phyloP scores from a whole-genome alignment of 2,888 invertebrate genomes.

The Diadegma fenestrale region DNA sequence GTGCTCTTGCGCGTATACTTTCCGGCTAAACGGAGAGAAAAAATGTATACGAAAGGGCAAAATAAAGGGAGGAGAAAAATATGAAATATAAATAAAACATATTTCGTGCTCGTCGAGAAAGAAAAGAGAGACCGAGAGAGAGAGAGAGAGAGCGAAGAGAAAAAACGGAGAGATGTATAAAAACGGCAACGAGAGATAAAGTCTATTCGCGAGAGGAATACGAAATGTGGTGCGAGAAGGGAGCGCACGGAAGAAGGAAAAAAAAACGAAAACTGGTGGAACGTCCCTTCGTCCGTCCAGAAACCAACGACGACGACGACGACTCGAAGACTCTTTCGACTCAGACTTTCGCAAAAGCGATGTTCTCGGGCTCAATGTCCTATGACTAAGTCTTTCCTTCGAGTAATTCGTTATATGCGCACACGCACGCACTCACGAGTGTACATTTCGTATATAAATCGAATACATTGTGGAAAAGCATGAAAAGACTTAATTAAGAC shows the following conservation, averaged over 20 bases:
- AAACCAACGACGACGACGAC: slow-evolving; percentile 18
- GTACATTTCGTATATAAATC: background rate
- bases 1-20: background rate
- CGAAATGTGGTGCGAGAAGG: slow-evolving; percentile 78
- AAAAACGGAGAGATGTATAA: slow-evolving; percentile 67
- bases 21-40: slow-evolving; percentile 25
- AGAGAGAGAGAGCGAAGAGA: slow-evolving; percentile 81
- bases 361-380: slow-evolving; percentile 66
- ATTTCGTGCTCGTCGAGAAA: slow-evolving; percentile 76
- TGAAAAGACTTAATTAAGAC: slow-evolving; percentile 81
- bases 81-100: slow-evolving; percentile 85
- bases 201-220: slow-evolving; percentile 82
- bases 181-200: slow-evolving; percentile 73
- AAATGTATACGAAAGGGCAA: slow-evolving; percentile 28
- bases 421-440: background rate
- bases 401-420: background rate
- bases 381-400: slow-evolving; percentile 70
- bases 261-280: slow-evolving; percentile 1
- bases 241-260: slow-evolving; percentile 27
- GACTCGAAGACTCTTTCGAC: slow-evolving; percentile 37
- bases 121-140: too few species aligned
- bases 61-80: slow-evolving; percentile 75
- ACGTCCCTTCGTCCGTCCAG: slow-evolving; percentile 35
- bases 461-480: slow-evolving; percentile 24
- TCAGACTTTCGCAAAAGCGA: slow-evolving; percentile 53